phyloP scores from a whole-genome alignment of 2,113 vertebrate genomes.

The Podilymbus podiceps region DNA sequence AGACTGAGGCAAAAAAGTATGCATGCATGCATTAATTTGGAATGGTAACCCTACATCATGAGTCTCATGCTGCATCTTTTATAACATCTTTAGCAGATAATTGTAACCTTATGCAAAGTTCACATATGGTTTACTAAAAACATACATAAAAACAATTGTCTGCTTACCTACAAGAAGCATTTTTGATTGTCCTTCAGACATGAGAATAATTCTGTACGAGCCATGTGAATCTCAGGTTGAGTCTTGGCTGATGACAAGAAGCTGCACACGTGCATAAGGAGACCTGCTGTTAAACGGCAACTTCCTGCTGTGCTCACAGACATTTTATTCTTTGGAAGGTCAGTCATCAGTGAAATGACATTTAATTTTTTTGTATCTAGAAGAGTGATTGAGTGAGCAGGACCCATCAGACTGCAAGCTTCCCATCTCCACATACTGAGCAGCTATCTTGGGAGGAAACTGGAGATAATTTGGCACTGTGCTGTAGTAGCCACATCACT shows the following conservation, averaged over 20 bases:
- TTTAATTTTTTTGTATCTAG: not conserved
- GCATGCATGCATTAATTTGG: not conserved
- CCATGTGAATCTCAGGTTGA: not conserved
- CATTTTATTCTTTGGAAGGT: not conserved
- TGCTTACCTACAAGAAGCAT: not conserved
- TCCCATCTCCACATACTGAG: not conserved
- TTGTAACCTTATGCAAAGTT: not conserved
- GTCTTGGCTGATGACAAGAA: not conserved
- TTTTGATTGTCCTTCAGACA: not conserved
- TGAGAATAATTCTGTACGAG: not conserved
- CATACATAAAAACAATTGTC: not conserved
- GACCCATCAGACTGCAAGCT: not conserved
- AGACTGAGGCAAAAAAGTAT: no score
- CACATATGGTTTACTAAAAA: not conserved
- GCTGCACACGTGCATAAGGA: not conserved
- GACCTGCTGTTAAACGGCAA: not conserved
- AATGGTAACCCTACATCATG: not conserved
- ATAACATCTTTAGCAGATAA: not conserved
- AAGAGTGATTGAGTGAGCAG: not conserved
- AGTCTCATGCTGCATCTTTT: not conserved
- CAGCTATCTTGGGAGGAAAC: not conserved
- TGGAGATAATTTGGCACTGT: not conserved
- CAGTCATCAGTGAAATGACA: not conserved
- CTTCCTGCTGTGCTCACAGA: not conserved
- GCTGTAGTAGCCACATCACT: not conserved